These are phyloP conservation scores for Crotalus viridis DNA, from an alignment of 2,113 vertebrate genomes.

Conservation along the genomic window DNA sequence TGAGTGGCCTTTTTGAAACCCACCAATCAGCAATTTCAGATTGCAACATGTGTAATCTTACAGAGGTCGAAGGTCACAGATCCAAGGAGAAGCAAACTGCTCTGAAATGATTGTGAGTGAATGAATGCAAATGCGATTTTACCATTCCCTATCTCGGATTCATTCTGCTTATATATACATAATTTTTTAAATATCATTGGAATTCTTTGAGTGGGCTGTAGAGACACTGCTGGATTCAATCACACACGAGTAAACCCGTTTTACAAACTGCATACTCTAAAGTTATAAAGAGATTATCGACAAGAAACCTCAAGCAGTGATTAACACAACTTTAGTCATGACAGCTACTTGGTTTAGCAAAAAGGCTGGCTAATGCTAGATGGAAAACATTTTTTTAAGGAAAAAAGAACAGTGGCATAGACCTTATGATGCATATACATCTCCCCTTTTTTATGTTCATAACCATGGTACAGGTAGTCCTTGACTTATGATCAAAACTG, in stretches of 20 bases:
- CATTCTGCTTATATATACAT: not conserved
- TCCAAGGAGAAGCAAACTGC: not conserved
- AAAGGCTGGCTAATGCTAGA: not conserved
- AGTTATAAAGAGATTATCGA: not conserved
- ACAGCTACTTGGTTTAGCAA: not conserved
- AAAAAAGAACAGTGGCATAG: not conserved
- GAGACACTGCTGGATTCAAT: not conserved
- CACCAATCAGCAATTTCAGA: not conserved
- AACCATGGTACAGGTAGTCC: not conserved
- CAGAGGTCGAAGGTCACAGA: not conserved
- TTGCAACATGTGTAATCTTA: not conserved
- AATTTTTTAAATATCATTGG: not conserved
- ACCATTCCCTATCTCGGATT: not conserved
- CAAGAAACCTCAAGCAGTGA: not conserved
- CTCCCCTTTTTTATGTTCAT: not conserved
- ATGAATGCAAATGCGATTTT: not conserved
- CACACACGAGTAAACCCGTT: not conserved
- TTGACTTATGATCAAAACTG: too few species aligned
- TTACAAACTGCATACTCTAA: not conserved
- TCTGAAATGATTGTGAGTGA: not conserved
- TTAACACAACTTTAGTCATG: not conserved
- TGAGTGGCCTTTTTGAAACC: not conserved
- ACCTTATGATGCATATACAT: not conserved
- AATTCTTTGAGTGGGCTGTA: not conserved
- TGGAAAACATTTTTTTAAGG: not conserved